A percentile compares a stretch with the other conserved stretches of the same genome.
These are phyloP conservation scores for Chelonus formosanus DNA, from an alignment of 2,888 invertebrate genomes.

Conservation along the genomic window DNA sequence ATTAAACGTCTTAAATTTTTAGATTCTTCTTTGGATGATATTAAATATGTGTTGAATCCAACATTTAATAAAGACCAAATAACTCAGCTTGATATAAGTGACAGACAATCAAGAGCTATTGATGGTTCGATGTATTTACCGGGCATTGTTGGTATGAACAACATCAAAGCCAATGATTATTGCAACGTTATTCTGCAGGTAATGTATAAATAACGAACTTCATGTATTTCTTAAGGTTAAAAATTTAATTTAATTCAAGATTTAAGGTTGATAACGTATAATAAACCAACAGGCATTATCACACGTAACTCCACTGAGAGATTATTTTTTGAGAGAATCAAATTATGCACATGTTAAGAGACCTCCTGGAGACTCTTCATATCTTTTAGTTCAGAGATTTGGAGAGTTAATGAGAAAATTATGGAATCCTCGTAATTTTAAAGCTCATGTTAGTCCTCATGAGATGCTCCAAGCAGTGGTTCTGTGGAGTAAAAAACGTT, in stretches of 20 bases:
- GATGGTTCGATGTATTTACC: slow-evolving; percentile 97
- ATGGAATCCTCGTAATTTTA: slow-evolving; percentile 99
- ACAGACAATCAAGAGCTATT: slow-evolving; percentile 91
- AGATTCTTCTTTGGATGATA: slow-evolving; percentile 97
- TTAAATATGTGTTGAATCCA: slow-evolving; percentile 97
- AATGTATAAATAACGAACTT: slow-evolving; percentile 45
- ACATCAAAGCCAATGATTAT: slow-evolving; percentile 99
- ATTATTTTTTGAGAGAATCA: slow-evolving; percentile 94
- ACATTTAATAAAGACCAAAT: slow-evolving; percentile 90
- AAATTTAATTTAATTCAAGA: neutral
- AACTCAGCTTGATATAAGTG: slow-evolving; percentile 77
- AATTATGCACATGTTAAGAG: slow-evolving; percentile 89
- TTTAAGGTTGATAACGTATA: no score
- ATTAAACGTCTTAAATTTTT: slow-evolving; percentile 48
- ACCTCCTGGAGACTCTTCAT: slow-evolving; percentile 95
- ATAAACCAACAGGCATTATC: slow-evolving; percentile 78
- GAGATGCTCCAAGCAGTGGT: slow-evolving; percentile 99
- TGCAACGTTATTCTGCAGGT: slow-evolving; percentile 98
- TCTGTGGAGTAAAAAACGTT: slow-evolving; percentile 94
- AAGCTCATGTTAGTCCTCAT: slow-evolving; percentile 99
- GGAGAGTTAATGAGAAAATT: slow-evolving; percentile 96
- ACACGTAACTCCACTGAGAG: slow-evolving; percentile 92
- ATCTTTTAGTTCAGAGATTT: slow-evolving; percentile 89
- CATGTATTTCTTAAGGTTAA: neutral
- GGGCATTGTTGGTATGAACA: slow-evolving; percentile 97